Percentiles rank a stretch among this genome's conserved stretches.
These are phyloP conservation scores for Miichthys miiuy DNA, from an alignment of 2,797 vertebrate species.

Conservation along the genomic window DNA sequence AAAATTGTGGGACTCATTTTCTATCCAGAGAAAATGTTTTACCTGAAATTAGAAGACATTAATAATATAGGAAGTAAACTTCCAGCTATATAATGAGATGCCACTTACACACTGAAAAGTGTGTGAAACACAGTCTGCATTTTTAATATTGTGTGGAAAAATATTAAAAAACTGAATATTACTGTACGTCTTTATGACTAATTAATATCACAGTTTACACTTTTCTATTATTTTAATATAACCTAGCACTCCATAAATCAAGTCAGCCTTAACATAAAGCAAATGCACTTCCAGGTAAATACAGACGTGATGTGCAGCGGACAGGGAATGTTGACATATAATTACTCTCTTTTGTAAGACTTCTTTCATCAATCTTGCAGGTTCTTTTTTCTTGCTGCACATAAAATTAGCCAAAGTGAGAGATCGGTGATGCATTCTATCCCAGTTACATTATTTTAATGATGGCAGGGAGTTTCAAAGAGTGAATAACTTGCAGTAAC, in stretches of 20 bases:
- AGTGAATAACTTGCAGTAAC: slow-evolving; percentile 54
- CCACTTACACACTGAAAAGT: background rate
- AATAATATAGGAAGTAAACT: background rate
- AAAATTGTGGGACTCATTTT: background rate
- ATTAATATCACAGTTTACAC: background rate
- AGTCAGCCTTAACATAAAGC: background rate
- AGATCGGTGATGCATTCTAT: slow-evolving; percentile 32
- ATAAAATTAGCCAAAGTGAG: slow-evolving; percentile 41
- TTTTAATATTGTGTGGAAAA: background rate
- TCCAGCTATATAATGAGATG: background rate
- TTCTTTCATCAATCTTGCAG: slow-evolving; percentile 2
- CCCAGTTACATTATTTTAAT: slow-evolving; percentile 57
- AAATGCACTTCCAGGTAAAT: background rate
- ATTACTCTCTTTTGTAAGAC: slow-evolving; percentile 6
- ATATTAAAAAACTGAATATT: background rate
- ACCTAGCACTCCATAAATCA: background rate
- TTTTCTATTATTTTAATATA: background rate
- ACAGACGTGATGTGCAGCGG: background rate
- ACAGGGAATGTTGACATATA: background rate
- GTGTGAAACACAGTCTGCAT: background rate
- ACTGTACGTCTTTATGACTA: background rate
- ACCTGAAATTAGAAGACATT: background rate
- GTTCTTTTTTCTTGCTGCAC: slow-evolving; percentile 16
- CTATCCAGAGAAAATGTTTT: background rate
- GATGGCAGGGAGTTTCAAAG: slow-evolving; percentile 56